A percentile compares a stretch with the other conserved stretches of the same genome.
phyloP scores from a whole-genome alignment of 1,140 invertebrate genomes.

The Drosophila ananassae region DNA sequence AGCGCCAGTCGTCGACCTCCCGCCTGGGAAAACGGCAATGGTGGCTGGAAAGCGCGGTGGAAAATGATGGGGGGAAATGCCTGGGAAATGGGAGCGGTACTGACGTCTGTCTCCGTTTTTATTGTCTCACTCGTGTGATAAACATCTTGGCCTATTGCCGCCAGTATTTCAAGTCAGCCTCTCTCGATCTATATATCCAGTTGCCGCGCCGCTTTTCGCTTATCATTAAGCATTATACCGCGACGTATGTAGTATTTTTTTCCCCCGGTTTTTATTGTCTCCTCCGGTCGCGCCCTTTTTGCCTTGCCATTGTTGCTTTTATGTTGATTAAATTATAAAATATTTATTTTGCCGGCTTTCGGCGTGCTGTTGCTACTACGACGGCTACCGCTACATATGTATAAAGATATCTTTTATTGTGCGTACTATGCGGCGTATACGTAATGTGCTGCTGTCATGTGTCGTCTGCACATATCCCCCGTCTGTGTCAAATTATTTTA shows the following conservation, averaged over 20 bases:
- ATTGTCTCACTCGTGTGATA: conserved; percentile 80
- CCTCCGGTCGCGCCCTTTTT: conserved; percentile 34
- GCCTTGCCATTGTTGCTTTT: conserved; percentile 75
- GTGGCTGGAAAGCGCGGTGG: neutral
- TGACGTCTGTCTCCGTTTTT: conserved; percentile 73
- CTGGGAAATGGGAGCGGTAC: conserved; percentile 18
- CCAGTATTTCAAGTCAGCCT: conserved; percentile 60
- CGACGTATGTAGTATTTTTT: conserved; percentile 57
- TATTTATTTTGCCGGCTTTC: conserved; percentile 62
- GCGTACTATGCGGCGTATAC: conserved; percentile 59
- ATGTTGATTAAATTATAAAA: conserved; percentile 83
- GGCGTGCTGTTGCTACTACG: conserved; percentile 20
- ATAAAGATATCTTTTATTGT: conserved; percentile 70
- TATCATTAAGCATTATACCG: conserved; percentile 80
- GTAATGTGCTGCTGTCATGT: conserved; percentile 46
- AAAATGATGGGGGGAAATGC: neutral
- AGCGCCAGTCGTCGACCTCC: conserved; percentile 52
- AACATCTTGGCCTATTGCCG: conserved; percentile 79
- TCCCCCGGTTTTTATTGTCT: conserved; percentile 62
- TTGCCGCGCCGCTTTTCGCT: conserved; percentile 39
- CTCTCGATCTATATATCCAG: conserved; percentile 5
- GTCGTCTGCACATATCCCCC: conserved; percentile 9
- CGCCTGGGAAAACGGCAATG: conserved; percentile 8
- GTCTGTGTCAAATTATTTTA: conserved; percentile 24
- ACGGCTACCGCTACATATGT: conserved; percentile 16